Evolutionary conservation across 2,113 vertebrate genomes (phyloP), one percentile per base, ranked within the genome.

Genomic region (Trogon surrucura): DNA sequence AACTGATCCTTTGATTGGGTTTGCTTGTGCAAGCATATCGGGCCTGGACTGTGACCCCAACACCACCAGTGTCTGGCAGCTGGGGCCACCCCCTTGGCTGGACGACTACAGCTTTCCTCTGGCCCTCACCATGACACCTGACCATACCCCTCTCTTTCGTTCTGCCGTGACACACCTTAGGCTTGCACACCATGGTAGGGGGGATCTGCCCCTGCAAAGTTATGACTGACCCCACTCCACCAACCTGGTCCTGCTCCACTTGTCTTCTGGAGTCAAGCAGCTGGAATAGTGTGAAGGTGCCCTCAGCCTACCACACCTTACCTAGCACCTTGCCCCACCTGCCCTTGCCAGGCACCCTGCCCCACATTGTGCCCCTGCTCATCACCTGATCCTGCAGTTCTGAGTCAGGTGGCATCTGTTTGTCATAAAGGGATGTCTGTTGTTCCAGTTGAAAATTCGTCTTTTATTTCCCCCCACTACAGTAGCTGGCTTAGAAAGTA

Each of bases 151-250:
- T 44, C 4, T 34, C 22, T n/a, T 26, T 4, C 21, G 22, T 30
- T 5, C 21, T n/a, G 18, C 27, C 3, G 5, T 27, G 15, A 23
- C 3, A 1, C 17, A 21, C 38, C 19, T 44, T 47, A 29, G 27
- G 6, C 15, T 15, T 51, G 12, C 0, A 0, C 1, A 2, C 13
- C 22, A 20, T 3, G 2, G 5, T 10, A 47, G 5, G 6, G 6
- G 3, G 6, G 7, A 17, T 64, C 38, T 75, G 23, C 16, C n/a
- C 25, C 48, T 61, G 29, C 4, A 8, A 13, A 23, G 17, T 11
- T 69, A 10, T 38, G 22, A 10, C 26, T 81, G 30, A 48, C 18
- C 6, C 7, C 12, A 7, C 13, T 64, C 20, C 14, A 13, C 16
- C 2, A 66, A 30, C 11, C 22, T 34, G 25, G n/a, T 16, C 41